phyloP scores from a whole-genome alignment of 2,888 invertebrate genomes.

The Polyploca ridens region DNA sequence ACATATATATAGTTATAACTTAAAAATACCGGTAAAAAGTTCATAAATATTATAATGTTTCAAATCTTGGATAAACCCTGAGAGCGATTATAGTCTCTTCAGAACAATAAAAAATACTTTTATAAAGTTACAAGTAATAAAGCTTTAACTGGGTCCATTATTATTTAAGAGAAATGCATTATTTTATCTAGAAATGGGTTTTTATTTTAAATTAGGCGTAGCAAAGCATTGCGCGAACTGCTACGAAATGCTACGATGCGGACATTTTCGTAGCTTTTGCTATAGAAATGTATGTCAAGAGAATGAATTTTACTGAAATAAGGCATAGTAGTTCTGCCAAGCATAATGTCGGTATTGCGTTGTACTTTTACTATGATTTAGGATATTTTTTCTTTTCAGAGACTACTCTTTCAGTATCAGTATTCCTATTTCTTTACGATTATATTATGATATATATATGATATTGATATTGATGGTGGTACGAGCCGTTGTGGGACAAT shows the following conservation, averaged over 20 bases:
- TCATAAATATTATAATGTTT: no score
- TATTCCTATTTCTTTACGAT: no score
- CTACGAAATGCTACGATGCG: conserved; percentile 1
- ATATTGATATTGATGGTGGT: no score
- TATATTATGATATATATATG: no score
- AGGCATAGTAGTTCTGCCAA: not conserved
- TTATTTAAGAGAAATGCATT: not conserved
- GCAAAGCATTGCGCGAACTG: not conserved
- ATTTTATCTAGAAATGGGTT: not conserved
- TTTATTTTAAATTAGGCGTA: conserved; percentile 8
- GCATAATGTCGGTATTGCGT: not conserved
- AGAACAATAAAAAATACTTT: not conserved
- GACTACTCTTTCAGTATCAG: not conserved
- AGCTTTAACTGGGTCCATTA: not conserved
- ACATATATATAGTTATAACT: no score
- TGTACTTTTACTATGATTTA: not conserved
- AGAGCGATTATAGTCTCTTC: no score
- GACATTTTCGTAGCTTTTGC: not conserved
- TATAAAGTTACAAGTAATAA: not conserved
- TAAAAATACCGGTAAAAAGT: no score
- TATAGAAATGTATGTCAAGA: not conserved
- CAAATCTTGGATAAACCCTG: no score
- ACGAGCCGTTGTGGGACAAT: no score
- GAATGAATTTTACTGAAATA: not conserved
- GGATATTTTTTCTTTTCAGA: not conserved